These are phyloP conservation scores for Drosophila yakuba DNA, from an alignment of 1,140 invertebrate genomes.

Conservation along the genomic window DNA sequence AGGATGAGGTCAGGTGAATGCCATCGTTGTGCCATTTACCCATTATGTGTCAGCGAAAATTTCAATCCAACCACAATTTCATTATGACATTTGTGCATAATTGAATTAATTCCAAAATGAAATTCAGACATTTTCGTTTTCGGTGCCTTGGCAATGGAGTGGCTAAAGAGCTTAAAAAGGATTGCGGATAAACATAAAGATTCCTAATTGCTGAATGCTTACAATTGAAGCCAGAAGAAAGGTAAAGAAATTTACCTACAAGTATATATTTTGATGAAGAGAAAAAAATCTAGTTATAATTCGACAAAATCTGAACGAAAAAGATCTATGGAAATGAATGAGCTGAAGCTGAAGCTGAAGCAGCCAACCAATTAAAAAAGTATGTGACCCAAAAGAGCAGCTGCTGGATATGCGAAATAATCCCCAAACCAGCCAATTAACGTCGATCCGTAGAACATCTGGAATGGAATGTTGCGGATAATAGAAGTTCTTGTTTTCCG, in stretches of 20 bases:
- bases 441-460: conserved; percentile 28
- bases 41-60: conserved; percentile 68
- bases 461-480: conserved; percentile 27
- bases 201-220: conserved; percentile 14
- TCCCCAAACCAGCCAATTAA: conserved; percentile 46
- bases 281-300: background rate
- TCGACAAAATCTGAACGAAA: too few species aligned
- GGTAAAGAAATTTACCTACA: background rate
- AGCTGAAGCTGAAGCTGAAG: too few species aligned
- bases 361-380: background rate
- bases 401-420: conserved; percentile 4
- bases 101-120: conserved; percentile 70
- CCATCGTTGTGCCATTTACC: conserved; percentile 37
- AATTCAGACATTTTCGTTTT: conserved; percentile 32
- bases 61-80: conserved; percentile 61
- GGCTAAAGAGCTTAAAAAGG: conserved; percentile 19
- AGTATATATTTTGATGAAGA: background rate
- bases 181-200: conserved; percentile 31
- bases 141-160: background rate
- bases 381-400: conserved; percentile 1
- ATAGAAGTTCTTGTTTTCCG: conserved; percentile 30
- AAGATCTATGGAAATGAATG: too few species aligned
- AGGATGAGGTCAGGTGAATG: conserved; percentile 16
- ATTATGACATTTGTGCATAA: conserved; percentile 60
- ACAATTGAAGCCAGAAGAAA: too few species aligned